Base-by-base conservation (phyloP, 2,888 invertebrate genomes). In the Tricholauxania praeusta region DNA sequence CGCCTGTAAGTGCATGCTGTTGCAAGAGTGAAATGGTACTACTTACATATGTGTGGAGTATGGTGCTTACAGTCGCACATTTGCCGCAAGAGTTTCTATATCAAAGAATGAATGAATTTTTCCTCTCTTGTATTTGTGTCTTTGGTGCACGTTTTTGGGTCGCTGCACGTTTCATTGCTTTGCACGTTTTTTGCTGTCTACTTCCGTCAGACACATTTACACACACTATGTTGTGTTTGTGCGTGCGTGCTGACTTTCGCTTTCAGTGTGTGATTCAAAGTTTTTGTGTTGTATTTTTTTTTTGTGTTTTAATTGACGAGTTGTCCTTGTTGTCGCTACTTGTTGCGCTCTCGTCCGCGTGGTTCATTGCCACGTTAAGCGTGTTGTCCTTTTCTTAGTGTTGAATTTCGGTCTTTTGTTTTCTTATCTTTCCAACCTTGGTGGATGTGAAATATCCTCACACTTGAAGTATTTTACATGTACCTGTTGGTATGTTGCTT, bases 101-200 rank as follows among this genome's bases (percentile, higher is more conserved):
- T 4, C 28, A n/a, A 55, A 55, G 70, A 59, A 76, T 74, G 71
- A 75, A 77, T 77, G 75, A 77, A 71, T 15, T 32, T 12, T 4
- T 17, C 22, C 22, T 17, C 59, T 59, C 15, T 70, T 60, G 22
- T 52, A n/a, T n/a, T n/a, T 10, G 19, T 22, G 22, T 51, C 15
- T 32, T 17, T 32, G 17, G 10, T 28, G 49, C 74, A 74, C 74
- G 74, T 74, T 74, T 72, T 49, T 72, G 60, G 71, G 74, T 74
- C 74, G 57, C 19, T 68, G 62, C 48, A 60, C 70, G 19, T n/a
- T 15, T 32, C 22, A 19, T 63, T 68, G 53, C 53, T 68, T 12
- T 68, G 63, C 74, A 74, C 77, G 77, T 74, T 77, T 75, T 75
- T 74, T 32, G 76, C 57, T 15, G 14, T 4, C 57, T 22, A 15